A percentile compares a stretch with the other conserved stretches of the same genome.
These are phyloP conservation scores for Ceraclea dissimilis DNA, from an alignment of 2,888 invertebrate species.

Conservation along the genomic window DNA sequence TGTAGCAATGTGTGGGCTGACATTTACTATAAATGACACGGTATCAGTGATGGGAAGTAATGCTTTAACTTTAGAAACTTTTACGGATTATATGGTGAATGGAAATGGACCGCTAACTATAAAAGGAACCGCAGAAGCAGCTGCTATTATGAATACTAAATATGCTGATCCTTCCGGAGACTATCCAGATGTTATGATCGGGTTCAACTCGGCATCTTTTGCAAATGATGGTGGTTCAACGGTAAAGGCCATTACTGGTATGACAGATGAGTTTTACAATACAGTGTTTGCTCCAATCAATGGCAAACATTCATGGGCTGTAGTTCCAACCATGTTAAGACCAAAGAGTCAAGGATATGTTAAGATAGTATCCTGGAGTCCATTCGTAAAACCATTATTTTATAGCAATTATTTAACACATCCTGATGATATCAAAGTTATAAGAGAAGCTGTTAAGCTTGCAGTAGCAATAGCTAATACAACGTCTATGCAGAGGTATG, in stretches of 20 bases:
- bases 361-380: slow-evolving; percentile 44
- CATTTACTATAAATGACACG: slow-evolving; percentile 4
- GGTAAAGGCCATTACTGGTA: slow-evolving; percentile 59
- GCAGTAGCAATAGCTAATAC: slow-evolving; percentile 30
- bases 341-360: slow-evolving; percentile 49
- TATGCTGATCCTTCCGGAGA: slow-evolving; percentile 51
- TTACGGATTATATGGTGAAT: neutral
- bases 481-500: slow-evolving; percentile 10
- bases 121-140: slow-evolving; percentile 56
- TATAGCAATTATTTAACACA: slow-evolving; percentile 50
- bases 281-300: slow-evolving; percentile 62
- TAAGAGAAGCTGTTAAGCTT: slow-evolving; percentile 34
- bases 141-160: slow-evolving; percentile 58
- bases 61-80: neutral
- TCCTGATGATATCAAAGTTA: slow-evolving; percentile 40
- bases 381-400: slow-evolving; percentile 48
- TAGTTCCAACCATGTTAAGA: slow-evolving; percentile 31
- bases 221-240: slow-evolving; percentile 47
- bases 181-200: slow-evolving; percentile 39
- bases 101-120: slow-evolving; percentile 50
- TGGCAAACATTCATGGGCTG: slow-evolving; percentile 27
- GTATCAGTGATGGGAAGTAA: neutral
- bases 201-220: slow-evolving; percentile 5
- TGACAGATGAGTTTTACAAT: slow-evolving; percentile 60
- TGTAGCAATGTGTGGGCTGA: slow-evolving; percentile 56